A percentile compares a stretch with the other conserved stretches of the same genome.
Evolutionary conservation across 2,888 invertebrate genomes (phyloP).

Genomic region (Drosophila engyochracea): DNA sequence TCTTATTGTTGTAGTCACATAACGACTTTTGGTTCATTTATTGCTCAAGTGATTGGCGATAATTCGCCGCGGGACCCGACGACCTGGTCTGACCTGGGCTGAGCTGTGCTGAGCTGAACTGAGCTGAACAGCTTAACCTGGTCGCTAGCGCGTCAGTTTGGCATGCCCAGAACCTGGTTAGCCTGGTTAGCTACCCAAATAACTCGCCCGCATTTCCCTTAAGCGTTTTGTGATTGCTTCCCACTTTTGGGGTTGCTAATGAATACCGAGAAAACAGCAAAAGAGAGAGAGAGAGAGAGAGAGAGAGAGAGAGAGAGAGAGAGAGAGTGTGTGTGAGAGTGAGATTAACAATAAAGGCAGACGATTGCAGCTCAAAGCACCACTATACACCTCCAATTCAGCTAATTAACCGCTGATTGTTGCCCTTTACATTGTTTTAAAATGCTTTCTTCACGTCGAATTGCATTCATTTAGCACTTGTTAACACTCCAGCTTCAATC

Average conservation of each 20-base stretch:
- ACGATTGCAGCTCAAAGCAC: neutral
- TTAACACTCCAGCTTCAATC: neutral
- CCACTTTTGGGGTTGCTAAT: slow-evolving; percentile 37
- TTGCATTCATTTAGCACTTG: neutral
- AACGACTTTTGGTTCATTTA: slow-evolving; percentile 70
- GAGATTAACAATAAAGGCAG: neutral
- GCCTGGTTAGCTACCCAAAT: slow-evolving; percentile 21
- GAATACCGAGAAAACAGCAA: slow-evolving; percentile 1
- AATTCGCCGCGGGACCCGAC: slow-evolving; percentile 90
- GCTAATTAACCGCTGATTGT: neutral
- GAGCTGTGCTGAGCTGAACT: slow-evolving; percentile 8
- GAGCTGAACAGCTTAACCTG: slow-evolving; percentile 19
- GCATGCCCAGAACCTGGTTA: neutral
- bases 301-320: neutral
- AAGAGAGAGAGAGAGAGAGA: neutral
- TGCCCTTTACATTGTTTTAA: neutral
- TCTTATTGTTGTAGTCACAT: slow-evolving; percentile 47
- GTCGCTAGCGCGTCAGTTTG: neutral
- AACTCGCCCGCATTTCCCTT: slow-evolving; percentile 40
- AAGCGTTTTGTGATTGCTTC: slow-evolving; percentile 58
- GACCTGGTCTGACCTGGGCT: slow-evolving; percentile 87
- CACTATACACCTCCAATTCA: neutral
- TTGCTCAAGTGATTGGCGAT: slow-evolving; percentile 73
- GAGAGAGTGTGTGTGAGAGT: too few relatives aligned
- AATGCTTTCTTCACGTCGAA: neutral